Conservation (phyloP, 1,140 invertebrate species). For the Carposina sasakii region DNA sequence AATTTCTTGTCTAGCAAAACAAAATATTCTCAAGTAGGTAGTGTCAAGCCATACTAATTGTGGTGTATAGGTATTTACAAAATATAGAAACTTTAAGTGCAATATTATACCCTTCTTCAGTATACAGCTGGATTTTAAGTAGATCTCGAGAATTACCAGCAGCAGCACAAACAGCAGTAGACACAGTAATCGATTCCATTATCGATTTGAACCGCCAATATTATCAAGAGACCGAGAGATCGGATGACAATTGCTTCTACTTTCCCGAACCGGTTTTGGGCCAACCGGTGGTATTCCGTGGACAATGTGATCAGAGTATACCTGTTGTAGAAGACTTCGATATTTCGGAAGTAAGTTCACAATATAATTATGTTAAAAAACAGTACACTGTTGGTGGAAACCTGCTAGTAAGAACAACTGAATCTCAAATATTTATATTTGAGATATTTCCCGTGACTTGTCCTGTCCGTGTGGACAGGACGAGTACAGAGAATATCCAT, state of each 20-base stretch:
- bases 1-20: too few relatives aligned
- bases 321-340: conserved; percentile 29
- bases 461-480: too few relatives aligned
- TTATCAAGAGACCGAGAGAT: conserved; percentile 25
- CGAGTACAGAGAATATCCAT: too few relatives aligned
- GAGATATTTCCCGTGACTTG: too few relatives aligned
- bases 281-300: conserved; percentile 38
- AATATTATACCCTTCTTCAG: too few relatives aligned
- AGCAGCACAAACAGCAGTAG: conserved; percentile 14
- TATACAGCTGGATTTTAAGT: conserved; percentile 44
- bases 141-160: conserved; percentile 20
- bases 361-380: background rate
- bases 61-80: too few relatives aligned
- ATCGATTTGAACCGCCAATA: conserved; percentile 33
- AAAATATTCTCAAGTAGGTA: too few relatives aligned
- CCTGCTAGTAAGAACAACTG: too few relatives aligned
- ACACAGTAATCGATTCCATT: conserved; percentile 24
- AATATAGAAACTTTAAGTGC: too few relatives aligned
- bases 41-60: too few relatives aligned
- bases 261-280: conserved; percentile 38
- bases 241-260: conserved; percentile 44
- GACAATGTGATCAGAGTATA: conserved; percentile 34
- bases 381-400: too few relatives aligned
- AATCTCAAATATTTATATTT: too few relatives aligned
- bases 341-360: conserved; percentile 21